A percentile compares a stretch with the other conserved stretches of the same genome.
Evolutionary conservation across 2,888 invertebrate genomes (phyloP).

Genomic region (Dioctria rufipes): DNA sequence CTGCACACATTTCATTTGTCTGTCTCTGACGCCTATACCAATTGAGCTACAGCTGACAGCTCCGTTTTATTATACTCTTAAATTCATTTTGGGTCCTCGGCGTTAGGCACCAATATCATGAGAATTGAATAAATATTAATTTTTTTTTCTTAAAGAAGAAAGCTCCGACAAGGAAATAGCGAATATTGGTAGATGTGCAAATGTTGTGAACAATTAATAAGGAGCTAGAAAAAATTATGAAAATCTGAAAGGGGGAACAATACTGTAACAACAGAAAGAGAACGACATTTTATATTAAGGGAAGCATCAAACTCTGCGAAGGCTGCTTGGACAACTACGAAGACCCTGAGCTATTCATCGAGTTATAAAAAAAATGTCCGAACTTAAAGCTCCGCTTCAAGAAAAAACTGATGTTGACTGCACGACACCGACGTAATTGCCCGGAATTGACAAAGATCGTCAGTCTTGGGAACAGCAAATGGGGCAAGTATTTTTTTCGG

Average conservation of each 20-base stretch:
- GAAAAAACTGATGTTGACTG: not conserved
- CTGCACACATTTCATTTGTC: no score
- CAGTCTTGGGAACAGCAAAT: not conserved
- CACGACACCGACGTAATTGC: not conserved
- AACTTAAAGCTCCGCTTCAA: not conserved
- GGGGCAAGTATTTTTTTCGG: not conserved
- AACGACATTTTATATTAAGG: not conserved
- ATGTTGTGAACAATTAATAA: not conserved
- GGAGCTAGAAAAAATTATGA: not conserved
- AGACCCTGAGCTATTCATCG: not conserved
- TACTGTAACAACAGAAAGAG: slow-evolving; percentile 10
- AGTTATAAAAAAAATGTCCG: not conserved
- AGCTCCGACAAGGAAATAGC: no score
- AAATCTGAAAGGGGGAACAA: not conserved
- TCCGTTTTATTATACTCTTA: no score
- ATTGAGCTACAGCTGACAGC: no score
- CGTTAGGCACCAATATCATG: no score
- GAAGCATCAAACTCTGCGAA: not conserved
- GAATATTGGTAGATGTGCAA: not conserved
- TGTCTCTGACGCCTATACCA: no score
- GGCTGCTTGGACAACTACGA: not conserved
- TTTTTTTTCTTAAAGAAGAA: no score
- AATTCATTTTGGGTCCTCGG: no score
- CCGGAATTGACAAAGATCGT: not conserved
- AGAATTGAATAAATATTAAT: no score